Conservation (phyloP, 1,140 invertebrate genomes). For the Dreissena rostriformis region DNA sequence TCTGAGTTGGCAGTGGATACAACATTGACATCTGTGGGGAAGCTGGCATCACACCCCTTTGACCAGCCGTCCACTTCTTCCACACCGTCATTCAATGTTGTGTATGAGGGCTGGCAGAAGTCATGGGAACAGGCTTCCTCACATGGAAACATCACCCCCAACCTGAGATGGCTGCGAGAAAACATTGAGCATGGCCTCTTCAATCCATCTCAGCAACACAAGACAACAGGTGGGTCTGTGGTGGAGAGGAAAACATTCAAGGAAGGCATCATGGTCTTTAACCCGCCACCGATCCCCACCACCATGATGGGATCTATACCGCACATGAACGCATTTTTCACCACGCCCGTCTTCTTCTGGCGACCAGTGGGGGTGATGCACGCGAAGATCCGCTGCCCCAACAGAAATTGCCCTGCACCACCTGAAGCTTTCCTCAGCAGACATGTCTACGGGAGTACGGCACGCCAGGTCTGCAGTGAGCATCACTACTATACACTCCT, state of each 20-base stretch:
- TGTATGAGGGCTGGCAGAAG: not conserved
- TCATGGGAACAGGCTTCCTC: not conserved
- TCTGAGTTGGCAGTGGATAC: not conserved
- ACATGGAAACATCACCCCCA: not conserved
- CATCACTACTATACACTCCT: constrained; percentile 2
- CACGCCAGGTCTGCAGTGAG: not conserved
- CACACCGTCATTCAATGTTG: not conserved
- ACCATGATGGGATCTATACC: constrained; percentile 14
- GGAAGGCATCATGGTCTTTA: not conserved
- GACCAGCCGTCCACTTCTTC: not conserved
- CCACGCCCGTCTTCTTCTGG: not conserved
- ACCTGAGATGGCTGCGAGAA: not conserved
- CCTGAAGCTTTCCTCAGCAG: not conserved
- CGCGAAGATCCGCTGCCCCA: not conserved
- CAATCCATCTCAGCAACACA: not conserved
- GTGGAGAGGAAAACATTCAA: not conserved
- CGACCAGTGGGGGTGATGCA: not conserved
- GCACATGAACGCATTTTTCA: not conserved
- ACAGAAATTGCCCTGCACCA: not conserved
- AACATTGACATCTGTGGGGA: not conserved
- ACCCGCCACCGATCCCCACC: constrained; percentile 1
- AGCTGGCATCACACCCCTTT: no score
- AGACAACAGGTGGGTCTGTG: not conserved
- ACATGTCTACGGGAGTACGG: not conserved
- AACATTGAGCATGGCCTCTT: not conserved